Evolutionary conservation across 2,888 invertebrate genomes (phyloP), one percentile per base, ranked within the genome.

Genomic region (Drosophila ustulata): DNA sequence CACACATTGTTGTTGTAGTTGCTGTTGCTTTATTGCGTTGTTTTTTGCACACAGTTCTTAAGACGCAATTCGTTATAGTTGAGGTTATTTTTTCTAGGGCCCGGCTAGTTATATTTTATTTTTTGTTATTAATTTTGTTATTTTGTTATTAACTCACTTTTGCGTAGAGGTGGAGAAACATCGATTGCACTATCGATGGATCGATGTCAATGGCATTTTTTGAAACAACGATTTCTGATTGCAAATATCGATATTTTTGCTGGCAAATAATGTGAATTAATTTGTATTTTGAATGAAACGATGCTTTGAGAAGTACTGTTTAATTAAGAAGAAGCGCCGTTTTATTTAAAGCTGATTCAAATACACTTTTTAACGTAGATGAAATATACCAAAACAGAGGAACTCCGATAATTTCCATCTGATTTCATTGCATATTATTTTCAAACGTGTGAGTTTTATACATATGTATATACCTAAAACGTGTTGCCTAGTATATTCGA

Each of bases 101-200:
- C 32, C 41, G 50, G 45, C 43, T 25, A 25, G 4, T 47, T 28
- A 9, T 32, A 51, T 71, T 50, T 46, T 34, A 51, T 45, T n/a
- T 59, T 71, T 39, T 37, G 37, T 37, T 37, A n/a, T 37, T 37
- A 37, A 18, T 18, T 37, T 58, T 63, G 56, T 75, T 59, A 57
- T 30, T 37, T 26, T 61, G 28, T 59, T 50, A 51, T 53, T 7
- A 63, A 76, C 76, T 76, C 59, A 76, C 76, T 63, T 76, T 66
- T 66, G 76, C 76, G 63, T 37, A 37, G n/a, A 37, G 37, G n/a
- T 37, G 37, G 37, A 37, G 37, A 37, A 37, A 11, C 37, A 37
- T 37, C 37, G 37, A 37, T 11, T 4, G 37, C 37, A 5, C n/a
- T 37, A 37, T 37, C 37, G 37, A 37, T 37, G 37, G n/a, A 37